Conservation (phyloP, 2,797 vertebrate species). For the Nannoperca obscura region DNA sequence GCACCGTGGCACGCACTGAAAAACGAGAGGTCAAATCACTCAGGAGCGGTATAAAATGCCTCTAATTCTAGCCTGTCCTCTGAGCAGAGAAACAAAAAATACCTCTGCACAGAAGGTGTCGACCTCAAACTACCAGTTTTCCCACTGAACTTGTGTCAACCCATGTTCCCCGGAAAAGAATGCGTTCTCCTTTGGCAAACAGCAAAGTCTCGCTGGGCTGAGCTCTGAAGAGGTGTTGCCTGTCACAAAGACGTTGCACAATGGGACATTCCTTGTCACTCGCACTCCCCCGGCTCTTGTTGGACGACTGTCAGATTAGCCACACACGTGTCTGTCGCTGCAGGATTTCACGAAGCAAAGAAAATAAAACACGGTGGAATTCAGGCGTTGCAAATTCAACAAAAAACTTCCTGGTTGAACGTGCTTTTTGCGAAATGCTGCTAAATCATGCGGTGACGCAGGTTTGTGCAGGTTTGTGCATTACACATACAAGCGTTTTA, state of each 20-base stretch:
- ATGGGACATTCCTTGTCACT: conserved; percentile 62
- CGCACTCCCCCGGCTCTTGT: neutral
- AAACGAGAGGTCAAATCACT: conserved; percentile 70
- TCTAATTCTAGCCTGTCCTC: conserved; percentile 45
- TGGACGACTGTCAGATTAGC: conserved; percentile 53
- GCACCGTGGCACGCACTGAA: conserved; percentile 32
- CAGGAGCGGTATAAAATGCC: conserved; percentile 53
- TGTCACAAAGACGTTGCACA: conserved; percentile 62
- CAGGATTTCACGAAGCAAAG: conserved; percentile 31
- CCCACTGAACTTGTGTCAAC: conserved; percentile 57
- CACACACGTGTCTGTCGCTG: conserved; percentile 36
- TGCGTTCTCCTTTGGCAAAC: conserved; percentile 62
- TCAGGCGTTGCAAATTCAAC: neutral
- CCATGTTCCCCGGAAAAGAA: conserved; percentile 39
- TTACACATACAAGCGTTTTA: neutral
- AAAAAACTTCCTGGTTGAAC: conserved; percentile 16
- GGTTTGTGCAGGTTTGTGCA: neutral
- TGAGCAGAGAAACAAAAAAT: conserved; percentile 17
- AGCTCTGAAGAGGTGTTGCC: conserved; percentile 48
- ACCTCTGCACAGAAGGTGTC: conserved; percentile 57
- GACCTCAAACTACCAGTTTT: conserved; percentile 61
- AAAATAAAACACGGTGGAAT: neutral
- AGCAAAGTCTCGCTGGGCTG: conserved; percentile 5
- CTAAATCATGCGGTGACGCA: neutral
- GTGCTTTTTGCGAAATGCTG: neutral